These are phyloP conservation scores for Atta texana DNA, from an alignment of 1,140 invertebrate species.

Conservation along the genomic window DNA sequence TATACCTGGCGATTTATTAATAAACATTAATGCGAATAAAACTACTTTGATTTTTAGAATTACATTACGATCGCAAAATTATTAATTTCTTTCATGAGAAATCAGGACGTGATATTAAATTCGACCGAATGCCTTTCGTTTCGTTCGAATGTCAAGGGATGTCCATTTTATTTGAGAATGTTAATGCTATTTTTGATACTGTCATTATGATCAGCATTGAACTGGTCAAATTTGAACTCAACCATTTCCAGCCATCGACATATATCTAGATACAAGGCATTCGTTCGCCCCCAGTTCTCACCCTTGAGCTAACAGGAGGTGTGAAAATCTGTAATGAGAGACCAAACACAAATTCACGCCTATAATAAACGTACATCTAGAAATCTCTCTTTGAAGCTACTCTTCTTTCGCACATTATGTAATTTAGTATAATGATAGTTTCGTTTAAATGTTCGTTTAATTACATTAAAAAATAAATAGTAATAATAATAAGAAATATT, in stretches of 20 bases:
- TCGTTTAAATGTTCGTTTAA: background rate
- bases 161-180: background rate
- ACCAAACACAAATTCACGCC: slow-evolving; percentile 14
- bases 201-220: background rate
- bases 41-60: background rate
- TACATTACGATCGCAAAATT: background rate
- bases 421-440: slow-evolving; percentile 5
- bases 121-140: background rate
- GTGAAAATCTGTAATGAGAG: slow-evolving; percentile 51
- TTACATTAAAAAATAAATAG: background rate
- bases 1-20: background rate
- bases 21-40: background rate
- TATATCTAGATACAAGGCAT: background rate
- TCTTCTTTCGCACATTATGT: background rate
- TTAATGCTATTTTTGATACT: background rate
- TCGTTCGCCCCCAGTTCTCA: slow-evolving; percentile 2
- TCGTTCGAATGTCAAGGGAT: background rate
- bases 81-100: background rate
- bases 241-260: background rate
- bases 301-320: slow-evolving; percentile 25
- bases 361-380: background rate
- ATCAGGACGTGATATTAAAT: background rate
- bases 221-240: background rate
- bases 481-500: background rate
- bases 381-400: background rate